Percentiles rank a stretch among this genome's conserved stretches.
These are phyloP conservation scores for Melinaea marsaeus DNA, from an alignment of 2,888 invertebrate species.

Conservation along the genomic window DNA sequence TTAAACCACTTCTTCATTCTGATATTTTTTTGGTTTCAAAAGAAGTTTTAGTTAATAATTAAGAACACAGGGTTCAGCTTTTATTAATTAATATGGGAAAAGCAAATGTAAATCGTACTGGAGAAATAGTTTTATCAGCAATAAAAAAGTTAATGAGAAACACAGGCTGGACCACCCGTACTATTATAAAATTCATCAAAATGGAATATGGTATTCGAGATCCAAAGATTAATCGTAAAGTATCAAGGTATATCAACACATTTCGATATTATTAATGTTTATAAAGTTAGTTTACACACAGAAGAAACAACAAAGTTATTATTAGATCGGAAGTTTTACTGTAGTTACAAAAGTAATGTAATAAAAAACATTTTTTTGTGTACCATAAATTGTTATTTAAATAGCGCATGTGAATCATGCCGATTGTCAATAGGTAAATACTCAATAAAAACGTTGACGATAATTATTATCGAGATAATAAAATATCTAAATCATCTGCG, in stretches of 20 bases:
- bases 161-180: slow-evolving; percentile 57
- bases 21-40: background rate
- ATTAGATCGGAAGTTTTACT: no score
- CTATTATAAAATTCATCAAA: slow-evolving; percentile 58
- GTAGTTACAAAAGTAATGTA: no score
- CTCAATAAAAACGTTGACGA: no score
- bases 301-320: no score
- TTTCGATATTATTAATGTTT: no score
- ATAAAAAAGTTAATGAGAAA: slow-evolving; percentile 55
- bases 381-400: no score
- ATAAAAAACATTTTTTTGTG: no score
- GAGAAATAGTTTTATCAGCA: slow-evolving; percentile 51
- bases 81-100: slow-evolving; percentile 25
- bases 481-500: no score
- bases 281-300: no score
- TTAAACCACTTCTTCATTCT: background rate
- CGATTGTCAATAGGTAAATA: no score
- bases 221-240: slow-evolving; percentile 46
- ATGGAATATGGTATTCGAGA: slow-evolving; percentile 47
- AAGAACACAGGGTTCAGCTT: background rate
- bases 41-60: background rate
- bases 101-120: slow-evolving; percentile 41
- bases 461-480: no score
- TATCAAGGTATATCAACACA: slow-evolving; percentile 44
- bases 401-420: background rate